phyloP scores from a whole-genome alignment of 2,797 vertebrate genomes.

The Chiloscyllium punctatum region DNA sequence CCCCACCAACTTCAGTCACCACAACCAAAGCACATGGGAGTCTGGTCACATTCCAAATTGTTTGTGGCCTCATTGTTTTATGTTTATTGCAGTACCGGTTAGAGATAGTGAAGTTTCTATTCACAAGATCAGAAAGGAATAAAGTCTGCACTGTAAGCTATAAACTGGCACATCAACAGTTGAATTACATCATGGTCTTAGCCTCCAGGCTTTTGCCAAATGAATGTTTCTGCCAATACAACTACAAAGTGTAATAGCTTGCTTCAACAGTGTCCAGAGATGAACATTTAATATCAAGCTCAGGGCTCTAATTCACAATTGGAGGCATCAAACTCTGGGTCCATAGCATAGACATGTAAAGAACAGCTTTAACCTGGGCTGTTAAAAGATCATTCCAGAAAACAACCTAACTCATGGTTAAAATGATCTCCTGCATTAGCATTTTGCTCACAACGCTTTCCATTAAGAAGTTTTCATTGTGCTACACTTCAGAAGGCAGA shows the following conservation, averaged over 20 bases:
- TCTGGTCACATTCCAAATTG: neutral
- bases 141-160: neutral
- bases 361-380: neutral
- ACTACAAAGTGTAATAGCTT: neutral
- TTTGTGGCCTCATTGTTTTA: neutral
- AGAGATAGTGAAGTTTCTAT: neutral
- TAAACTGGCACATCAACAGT: neutral
- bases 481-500: constrained; percentile 4
- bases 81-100: neutral
- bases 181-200: neutral
- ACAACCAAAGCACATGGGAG: neutral
- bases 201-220: neutral
- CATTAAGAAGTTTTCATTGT: constrained; percentile 3
- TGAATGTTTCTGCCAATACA: neutral
- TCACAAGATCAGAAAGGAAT: neutral
- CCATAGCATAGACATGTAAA: neutral
- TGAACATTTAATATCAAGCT: neutral
- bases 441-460: neutral
- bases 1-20: neutral
- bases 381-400: neutral
- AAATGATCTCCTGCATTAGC: neutral
- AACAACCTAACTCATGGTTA: neutral
- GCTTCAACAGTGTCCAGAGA: neutral
- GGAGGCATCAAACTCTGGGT: neutral
- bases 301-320: neutral